Evolutionary conservation across 1,140 invertebrate genomes (phyloP).

Genomic region (Heliothis subflexa): DNA sequence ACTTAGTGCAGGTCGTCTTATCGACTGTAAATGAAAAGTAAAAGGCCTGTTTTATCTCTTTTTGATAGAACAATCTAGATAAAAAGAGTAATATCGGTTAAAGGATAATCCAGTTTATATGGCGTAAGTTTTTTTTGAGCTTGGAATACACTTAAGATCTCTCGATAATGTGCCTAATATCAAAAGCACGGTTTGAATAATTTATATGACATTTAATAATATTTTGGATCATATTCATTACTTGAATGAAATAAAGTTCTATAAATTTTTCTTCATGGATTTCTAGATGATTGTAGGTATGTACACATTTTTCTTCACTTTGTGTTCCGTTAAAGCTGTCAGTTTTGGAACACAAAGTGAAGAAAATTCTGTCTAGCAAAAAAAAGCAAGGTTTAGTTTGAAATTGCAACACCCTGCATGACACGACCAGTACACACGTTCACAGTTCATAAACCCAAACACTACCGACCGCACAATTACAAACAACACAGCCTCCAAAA

Average conservation of each 20-base stretch:
- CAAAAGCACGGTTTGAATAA: not conserved
- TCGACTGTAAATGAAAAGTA: conserved; percentile 20
- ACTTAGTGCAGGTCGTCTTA: conserved; percentile 6
- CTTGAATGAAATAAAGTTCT: not conserved
- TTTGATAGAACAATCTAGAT: conserved; percentile 31
- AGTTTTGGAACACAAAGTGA: not conserved
- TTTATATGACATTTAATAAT: no score
- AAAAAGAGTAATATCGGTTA: conserved; percentile 6
- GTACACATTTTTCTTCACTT: no score
- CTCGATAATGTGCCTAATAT: not conserved
- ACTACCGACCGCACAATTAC: not conserved
- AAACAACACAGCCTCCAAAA: not conserved
- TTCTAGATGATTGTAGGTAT: no score
- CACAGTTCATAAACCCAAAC: no score
- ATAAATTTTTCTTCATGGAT: no score
- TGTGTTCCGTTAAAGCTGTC: no score
- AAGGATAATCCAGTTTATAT: not conserved
- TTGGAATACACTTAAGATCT: not conserved
- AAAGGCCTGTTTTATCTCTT: conserved; percentile 5
- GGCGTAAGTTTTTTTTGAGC: not conserved
- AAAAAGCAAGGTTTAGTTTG: no score
- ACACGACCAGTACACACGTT: not conserved
- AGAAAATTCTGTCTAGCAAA: not conserved
- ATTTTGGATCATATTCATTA: not conserved
- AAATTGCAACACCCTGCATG: not conserved